Evolutionary conservation across 2,888 invertebrate species (phyloP).

Genomic region (Lepidochrysops patricia): DNA sequence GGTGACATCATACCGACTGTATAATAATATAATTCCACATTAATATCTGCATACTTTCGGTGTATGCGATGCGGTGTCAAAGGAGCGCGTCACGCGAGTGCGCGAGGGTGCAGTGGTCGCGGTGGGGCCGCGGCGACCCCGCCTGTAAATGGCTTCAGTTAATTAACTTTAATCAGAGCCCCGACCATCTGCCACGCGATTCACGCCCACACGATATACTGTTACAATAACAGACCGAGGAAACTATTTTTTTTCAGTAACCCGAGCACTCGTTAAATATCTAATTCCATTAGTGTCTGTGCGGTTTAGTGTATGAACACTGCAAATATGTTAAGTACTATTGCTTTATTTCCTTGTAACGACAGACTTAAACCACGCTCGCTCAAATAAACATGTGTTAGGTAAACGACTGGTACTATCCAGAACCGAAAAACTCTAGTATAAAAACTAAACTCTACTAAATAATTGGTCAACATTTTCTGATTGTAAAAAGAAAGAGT

Average conservation of each 20-base stretch:
- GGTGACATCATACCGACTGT: not conserved
- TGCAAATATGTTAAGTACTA: conserved; percentile 6
- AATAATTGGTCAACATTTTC: too few species aligned
- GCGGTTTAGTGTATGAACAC: not conserved
- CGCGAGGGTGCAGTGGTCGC: conserved; percentile 6
- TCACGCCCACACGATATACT: conserved; percentile 60
- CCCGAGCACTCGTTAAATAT: conserved; percentile 25
- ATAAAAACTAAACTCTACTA: too few species aligned
- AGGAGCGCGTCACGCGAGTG: not conserved
- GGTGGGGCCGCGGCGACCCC: conserved; percentile 29
- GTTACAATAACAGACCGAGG: conserved; percentile 44
- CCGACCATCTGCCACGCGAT: conserved; percentile 59
- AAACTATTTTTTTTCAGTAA: conserved; percentile 32
- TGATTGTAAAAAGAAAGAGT: not conserved
- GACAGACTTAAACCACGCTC: not conserved
- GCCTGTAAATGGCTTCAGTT: conserved; percentile 71
- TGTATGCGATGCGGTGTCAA: not conserved
- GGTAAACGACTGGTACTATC: too few species aligned
- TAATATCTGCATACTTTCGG: not conserved
- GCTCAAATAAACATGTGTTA: not conserved
- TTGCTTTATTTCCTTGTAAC: not conserved
- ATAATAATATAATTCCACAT: not conserved
- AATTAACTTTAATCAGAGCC: conserved; percentile 73
- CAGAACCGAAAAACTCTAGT: too few species aligned
- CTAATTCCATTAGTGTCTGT: conserved; percentile 14